Percentiles rank a stretch among this genome's conserved stretches.
Evolutionary conservation across 2,113 vertebrate species (phyloP).

Genomic region (Bos taurus): ARS-UCD2.0 NC_037328.1:104316001-104316500

Average conservation of each 20-base stretch:
- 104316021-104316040: not conserved
- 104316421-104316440: not conserved
- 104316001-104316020: not conserved
- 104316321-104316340: not conserved
- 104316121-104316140: not conserved
- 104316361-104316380: not conserved
- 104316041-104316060: not conserved
- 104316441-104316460: not conserved
- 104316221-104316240: not conserved
- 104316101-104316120: not conserved
- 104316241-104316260: not conserved
- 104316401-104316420: not conserved
- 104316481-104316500: not conserved
- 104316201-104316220: not conserved
- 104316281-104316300: not conserved
- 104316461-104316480: not conserved
- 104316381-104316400: not conserved
- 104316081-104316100: not conserved
- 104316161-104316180: not conserved
- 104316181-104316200: not conserved
- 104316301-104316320: not conserved
- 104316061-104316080: not conserved
- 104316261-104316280: not conserved
- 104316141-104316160: not conserved
- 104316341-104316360: not conserved